phyloP scores from a whole-genome alignment of 2,888 invertebrate genomes.

The Lingula anatina region DNA sequence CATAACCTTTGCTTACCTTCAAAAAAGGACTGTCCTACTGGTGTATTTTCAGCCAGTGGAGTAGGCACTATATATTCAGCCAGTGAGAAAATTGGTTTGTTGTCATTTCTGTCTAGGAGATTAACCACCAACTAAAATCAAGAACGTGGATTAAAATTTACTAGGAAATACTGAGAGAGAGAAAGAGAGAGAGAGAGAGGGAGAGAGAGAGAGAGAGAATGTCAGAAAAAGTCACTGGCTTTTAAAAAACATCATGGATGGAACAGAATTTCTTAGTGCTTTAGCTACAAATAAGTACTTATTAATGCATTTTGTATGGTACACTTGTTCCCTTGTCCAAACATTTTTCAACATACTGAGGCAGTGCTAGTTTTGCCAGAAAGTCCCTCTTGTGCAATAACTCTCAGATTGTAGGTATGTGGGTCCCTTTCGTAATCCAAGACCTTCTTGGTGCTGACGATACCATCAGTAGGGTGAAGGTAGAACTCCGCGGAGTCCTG shows the following conservation, averaged over 20 bases:
- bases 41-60: constrained; percentile 83
- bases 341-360: no score
- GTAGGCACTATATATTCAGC: constrained; percentile 96
- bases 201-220: not conserved
- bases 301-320: no score
- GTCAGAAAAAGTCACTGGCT: not conserved
- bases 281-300: not conserved
- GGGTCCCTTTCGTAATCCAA: no score
- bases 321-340: no score
- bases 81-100: constrained; percentile 81
- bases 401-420: no score
- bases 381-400: no score
- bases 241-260: not conserved
- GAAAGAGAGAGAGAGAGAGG: not conserved
- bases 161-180: not conserved
- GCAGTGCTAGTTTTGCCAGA: no score
- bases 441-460: no score
- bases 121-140: constrained; percentile 64
- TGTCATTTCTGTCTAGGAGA: constrained; percentile 94
- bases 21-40: constrained; percentile 59
- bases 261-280: not conserved
- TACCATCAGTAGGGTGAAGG: no score
- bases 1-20: constrained; percentile 57
- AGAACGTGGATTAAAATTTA: not conserved
- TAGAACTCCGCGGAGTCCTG: no score